Evolutionary conservation across 2,113 vertebrate species (phyloP), one percentile per base, ranked within the genome.

Genomic region (Bathybates hornii): DNA sequence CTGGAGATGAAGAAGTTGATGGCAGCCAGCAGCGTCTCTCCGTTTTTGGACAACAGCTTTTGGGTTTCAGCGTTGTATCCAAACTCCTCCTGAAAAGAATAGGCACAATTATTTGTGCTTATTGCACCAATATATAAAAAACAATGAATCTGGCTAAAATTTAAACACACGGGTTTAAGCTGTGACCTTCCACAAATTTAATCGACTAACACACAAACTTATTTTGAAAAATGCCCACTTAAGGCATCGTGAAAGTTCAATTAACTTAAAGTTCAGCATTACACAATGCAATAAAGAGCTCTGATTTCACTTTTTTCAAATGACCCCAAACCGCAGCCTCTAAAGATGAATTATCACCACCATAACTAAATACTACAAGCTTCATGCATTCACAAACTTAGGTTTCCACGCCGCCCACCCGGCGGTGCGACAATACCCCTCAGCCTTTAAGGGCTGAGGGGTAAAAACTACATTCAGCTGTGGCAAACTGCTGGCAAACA

Each of bases 11-110:
- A 99, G 95, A 99, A 99, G 93, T 97, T 98, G 96, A 99, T 99
- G 81, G 98, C 98, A 6, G 97, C 97, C 2, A 99, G 97, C 91
- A 99, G 97, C 2, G 97, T 98, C 90, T 99, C 98, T 92, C 98
- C 99, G 41, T 99, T 99, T 97, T 99, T 99, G 94, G 98, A 97
- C 92, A 99, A 95, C 84, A 99, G 97, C 93, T 98, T 99, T 96
- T 99, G 99, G 3, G 98, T 99, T 48, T 99, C 98, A 88, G 99
- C 99, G 32, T 99, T 99, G 95, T 98, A 99, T 88, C 98, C 97
- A 96, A 99, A 99, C 95, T 99, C 99, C 96, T 99, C 99, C 99
- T 99, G 91, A 83, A 89, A 86, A 90, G 27, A 41, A 78, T 2
- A 85, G 76, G 14, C 52, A 43, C 38, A 52, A 27, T 45, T 11